Conservation (phyloP, 2,113 vertebrate species). For the Atrichornis clamosus region DNA sequence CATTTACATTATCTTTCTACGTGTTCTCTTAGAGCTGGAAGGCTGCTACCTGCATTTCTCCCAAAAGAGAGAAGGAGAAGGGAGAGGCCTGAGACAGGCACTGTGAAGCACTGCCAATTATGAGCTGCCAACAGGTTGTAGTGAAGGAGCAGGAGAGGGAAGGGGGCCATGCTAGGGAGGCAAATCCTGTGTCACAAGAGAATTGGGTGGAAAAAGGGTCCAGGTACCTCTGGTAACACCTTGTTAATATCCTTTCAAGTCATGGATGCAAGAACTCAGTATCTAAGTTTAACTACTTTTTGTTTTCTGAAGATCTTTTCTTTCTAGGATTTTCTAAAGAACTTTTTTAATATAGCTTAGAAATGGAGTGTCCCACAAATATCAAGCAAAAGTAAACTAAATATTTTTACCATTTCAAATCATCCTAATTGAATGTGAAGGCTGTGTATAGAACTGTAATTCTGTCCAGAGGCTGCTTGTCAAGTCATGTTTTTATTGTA, state of each 20-base stretch:
- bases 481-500: conserved; percentile 77
- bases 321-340: not conserved
- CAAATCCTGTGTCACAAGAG: not conserved
- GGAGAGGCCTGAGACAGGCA: not conserved
- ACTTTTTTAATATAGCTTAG: not conserved
- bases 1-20: not conserved
- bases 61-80: not conserved
- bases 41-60: not conserved
- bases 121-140: not conserved
- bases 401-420: conserved; percentile 47
- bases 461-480: conserved; percentile 79
- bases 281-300: not conserved
- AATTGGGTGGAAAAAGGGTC: not conserved
- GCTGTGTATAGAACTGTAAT: conserved; percentile 70
- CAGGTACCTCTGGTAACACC: not conserved
- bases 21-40: not conserved
- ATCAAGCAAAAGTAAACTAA: conserved; percentile 35
- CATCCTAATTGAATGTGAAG: conserved; percentile 69
- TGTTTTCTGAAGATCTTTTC: not conserved
- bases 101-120: not conserved
- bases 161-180: not conserved
- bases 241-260: not conserved
- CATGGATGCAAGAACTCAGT: not conserved
- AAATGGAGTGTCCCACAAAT: not conserved
- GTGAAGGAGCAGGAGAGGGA: not conserved